A percentile compares a stretch with the other conserved stretches of the same genome.
Conservation (phyloP, 2,797 vertebrate genomes). For the Periophthalmus magnuspinnatus region DNA sequence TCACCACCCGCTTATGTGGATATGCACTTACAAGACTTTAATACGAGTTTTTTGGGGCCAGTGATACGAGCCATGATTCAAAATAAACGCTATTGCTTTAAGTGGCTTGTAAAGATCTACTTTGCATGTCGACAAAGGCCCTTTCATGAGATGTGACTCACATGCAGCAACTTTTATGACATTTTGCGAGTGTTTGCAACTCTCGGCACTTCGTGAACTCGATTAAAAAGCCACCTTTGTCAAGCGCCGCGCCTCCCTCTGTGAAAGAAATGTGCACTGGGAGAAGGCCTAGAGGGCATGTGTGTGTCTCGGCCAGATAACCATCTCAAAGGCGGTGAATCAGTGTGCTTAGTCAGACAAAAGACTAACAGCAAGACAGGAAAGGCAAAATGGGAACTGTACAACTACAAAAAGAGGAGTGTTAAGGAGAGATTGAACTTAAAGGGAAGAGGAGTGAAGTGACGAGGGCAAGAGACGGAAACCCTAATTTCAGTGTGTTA, state of each 20-base stretch:
- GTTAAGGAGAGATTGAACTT: conserved; percentile 6
- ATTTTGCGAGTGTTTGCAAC: conserved; percentile 42
- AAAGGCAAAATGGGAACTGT: conserved; percentile 25
- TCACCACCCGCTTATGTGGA: conserved; percentile 30
- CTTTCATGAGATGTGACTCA: conserved; percentile 47
- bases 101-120: conserved; percentile 1
- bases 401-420: conserved; percentile 11
- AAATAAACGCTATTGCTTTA: conserved; percentile 11
- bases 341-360: conserved; percentile 67
- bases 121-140: conserved; percentile 35
- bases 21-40: conserved; percentile 15
- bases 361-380: conserved; percentile 42
- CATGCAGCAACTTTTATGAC: conserved; percentile 32
- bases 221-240: conserved; percentile 64
- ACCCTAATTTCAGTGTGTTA: conserved; percentile 49
- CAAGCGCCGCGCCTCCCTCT: conserved; percentile 43
- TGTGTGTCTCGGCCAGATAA: conserved; percentile 66
- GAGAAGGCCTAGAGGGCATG: conserved; percentile 50
- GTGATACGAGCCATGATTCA: conserved; percentile 4
- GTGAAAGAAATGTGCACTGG: conserved; percentile 54
- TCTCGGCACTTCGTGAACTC: conserved; percentile 20
- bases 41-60: neutral
- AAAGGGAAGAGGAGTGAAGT: neutral
- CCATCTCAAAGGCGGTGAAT: conserved; percentile 71
- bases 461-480: conserved; percentile 29